Conservation (phyloP, 1,140 invertebrate genomes). For the Hestina assimilis region DNA sequence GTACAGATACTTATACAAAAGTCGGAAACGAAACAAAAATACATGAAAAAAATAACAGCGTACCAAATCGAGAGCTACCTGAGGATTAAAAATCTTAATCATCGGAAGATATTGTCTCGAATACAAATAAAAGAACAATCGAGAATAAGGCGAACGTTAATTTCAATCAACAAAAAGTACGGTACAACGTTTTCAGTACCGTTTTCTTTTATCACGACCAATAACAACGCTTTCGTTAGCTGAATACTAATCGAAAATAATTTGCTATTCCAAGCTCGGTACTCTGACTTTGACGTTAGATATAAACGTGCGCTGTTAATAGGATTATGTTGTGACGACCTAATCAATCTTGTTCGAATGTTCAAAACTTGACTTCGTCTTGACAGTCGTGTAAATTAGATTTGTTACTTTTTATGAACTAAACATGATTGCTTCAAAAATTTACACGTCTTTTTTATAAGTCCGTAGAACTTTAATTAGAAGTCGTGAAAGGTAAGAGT, state of each 20-base stretch:
- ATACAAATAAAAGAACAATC: background rate
- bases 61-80: background rate
- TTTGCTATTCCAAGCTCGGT: conserved; percentile 22
- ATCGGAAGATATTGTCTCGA: background rate
- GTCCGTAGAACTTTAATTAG: too few relatives aligned
- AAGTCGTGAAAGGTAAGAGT: too few relatives aligned
- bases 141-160: conserved; percentile 14
- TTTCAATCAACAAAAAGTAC: conserved; percentile 25
- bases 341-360: conserved; percentile 14
- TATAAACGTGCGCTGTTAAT: conserved; percentile 16
- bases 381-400: conserved; percentile 4
- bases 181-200: conserved; percentile 14
- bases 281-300: conserved; percentile 23
- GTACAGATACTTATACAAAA: background rate
- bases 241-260: conserved; percentile 26
- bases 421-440: too few relatives aligned
- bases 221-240: conserved; percentile 16
- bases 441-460: too few relatives aligned
- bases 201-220: conserved; percentile 32
- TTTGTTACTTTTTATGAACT: conserved; percentile 7
- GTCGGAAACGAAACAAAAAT: background rate
- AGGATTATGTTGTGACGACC: conserved; percentile 5
- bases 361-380: conserved; percentile 1
- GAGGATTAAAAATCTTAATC: conserved; percentile 2
- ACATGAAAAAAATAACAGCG: background rate